Base-by-base conservation (phyloP, 1,140 invertebrate genomes). In the Calosoma granatense region DNA sequence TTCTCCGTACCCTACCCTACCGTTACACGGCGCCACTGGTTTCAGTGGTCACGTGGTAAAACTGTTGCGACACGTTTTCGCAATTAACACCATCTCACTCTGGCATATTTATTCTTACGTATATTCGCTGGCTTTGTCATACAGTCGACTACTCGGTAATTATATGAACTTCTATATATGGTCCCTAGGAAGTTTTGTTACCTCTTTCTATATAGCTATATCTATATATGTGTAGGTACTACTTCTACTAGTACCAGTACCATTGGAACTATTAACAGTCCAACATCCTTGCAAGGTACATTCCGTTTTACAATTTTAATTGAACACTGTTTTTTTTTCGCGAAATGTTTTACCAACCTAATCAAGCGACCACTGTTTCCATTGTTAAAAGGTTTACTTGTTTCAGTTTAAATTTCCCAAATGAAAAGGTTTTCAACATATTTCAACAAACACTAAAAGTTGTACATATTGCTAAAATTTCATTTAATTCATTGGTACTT, bases 1-100 rank as follows among this genome's bases (percentile, higher is more conserved):
- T 47, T 47, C 41, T 47, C 26, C 14, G n/a, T n/a, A n/a, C n/a
- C n/a, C n/a, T n/a, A n/a, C n/a, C n/a, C n/a, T n/a, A n/a, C n/a
- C 26, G 41, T 6, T 47, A 4, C 9, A 17, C 17, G 41, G 41
- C 41, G 41, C 9, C 17, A n/a, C n/a, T n/a, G n/a, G 41, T 47
- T 47, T 47, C n/a, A 54, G 53, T 54, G 53, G 53, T 54, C 53
- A 54, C 53, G 23, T 54, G 53, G 53, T 26, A 14, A 54, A 54
- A 54, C 17, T 54, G 53, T 23, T n/a, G 21, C 53, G 19, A 54
- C 53, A 54, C 23, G 53, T 23, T 54, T 54, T 26, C 53, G 53
- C 53, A 54, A 54, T 54, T 54, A 54, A 54, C 21, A 17, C 51
- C 20, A 12, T 17, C 20, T 30, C 26, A 14, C 26, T 30, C 26